These are phyloP conservation scores for Antennarius maculatus DNA, from an alignment of 2,797 vertebrate genomes.

Conservation along the genomic window DNA sequence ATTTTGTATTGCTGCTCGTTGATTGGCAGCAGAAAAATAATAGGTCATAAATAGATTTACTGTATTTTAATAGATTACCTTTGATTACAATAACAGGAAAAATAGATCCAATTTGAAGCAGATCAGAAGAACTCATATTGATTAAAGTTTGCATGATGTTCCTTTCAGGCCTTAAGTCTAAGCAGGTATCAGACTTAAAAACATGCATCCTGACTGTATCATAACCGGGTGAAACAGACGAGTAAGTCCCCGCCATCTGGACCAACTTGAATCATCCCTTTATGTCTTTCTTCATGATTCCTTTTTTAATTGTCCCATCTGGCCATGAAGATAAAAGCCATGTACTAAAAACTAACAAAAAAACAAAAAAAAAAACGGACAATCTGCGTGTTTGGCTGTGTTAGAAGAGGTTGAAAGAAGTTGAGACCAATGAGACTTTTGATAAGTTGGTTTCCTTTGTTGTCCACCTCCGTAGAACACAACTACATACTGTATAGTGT, in stretches of 20 bases:
- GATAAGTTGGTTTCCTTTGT: too few species aligned
- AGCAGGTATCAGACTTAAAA: constrained; percentile 14
- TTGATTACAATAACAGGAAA: too few species aligned
- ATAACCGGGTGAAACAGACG: constrained; percentile 20
- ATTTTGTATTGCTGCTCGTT: too few species aligned
- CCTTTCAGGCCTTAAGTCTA: neutral
- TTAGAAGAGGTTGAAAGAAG: too few species aligned
- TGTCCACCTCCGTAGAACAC: too few species aligned
- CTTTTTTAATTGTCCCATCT: constrained; percentile 34
- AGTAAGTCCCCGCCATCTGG: constrained; percentile 20
- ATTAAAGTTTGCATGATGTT: neutral
- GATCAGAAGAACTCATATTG: too few species aligned
- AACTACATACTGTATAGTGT: too few species aligned
- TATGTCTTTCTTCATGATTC: constrained; percentile 40
- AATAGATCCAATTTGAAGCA: too few species aligned
- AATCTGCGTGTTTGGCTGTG: too few species aligned
- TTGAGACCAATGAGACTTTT: too few species aligned
- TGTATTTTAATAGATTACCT: too few species aligned
- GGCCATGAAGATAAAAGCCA: constrained; percentile 51
- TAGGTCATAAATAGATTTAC: neutral
- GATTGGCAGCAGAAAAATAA: neutral
- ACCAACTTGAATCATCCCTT: constrained; percentile 39
- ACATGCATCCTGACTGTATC: constrained; percentile 12
- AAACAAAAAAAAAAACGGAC: neutral
- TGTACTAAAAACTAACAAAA: constrained; percentile 6